Evolutionary conservation across 2,888 invertebrate genomes (phyloP), one percentile per base, ranked within the genome.

Genomic region (Eulithis prunata): DNA sequence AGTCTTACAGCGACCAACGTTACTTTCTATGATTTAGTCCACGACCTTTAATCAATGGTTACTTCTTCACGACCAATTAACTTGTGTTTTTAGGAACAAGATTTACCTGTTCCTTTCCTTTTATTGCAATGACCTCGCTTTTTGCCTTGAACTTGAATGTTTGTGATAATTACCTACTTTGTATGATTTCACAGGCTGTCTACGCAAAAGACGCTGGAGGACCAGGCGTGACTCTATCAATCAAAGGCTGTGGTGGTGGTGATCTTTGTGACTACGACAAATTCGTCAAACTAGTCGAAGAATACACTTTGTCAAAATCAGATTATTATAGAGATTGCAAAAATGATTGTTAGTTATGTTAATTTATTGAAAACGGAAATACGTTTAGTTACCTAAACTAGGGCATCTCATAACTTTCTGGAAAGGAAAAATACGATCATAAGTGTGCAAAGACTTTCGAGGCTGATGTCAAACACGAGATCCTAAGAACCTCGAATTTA

Each of bases 231-330:
- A 71, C 86, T 0, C 79, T 94, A 38, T 81, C 82, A 0, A 83
- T 95, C 46, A 84, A 86, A 0, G 93, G 91, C 2, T 95, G 94
- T 73, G 87, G 87, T 0, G 86, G 77, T 4, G 73, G 76, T 41
- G 41, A 41, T 1, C 77, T 92, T 8, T 95, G 95, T 74, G 91
- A 94, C 54, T 89, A 94, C 62, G 86, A 93, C 11, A 86, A 83
- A 47, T 94, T 95, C 73, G 73, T 88, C 8, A 71, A 73, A 7
- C 79, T 94, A 12, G 88, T 88, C 8, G 77, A 85, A 70, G 83
- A 88, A 36, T 68, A 82, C 28, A 58, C 81, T 5, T 78, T 81
- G 75, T 74, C 86, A 0, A 71, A 76, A 38, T 78, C 79, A 45
- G 86, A 89, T 46, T 86, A 80, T 66, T 68, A 70, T 61, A 36